A percentile compares a stretch with the other conserved stretches of the same genome.
These are phyloP conservation scores for Probaryconus sp. DNA, from an alignment of 1,140 invertebrate species.

Conservation along the genomic window DNA sequence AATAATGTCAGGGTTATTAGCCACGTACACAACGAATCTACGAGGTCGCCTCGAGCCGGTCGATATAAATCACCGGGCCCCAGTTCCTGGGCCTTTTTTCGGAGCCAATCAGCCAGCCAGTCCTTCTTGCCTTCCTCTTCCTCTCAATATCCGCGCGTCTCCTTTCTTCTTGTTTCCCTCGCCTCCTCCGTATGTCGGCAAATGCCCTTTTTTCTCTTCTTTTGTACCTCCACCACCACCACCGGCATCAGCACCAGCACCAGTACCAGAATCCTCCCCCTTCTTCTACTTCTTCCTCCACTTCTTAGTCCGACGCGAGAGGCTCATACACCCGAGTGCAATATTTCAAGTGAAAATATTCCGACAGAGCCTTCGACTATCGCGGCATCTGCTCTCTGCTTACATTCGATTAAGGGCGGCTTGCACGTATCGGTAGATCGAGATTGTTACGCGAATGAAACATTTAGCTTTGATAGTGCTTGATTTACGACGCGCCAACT, in stretches of 20 bases:
- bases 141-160: slow-evolving; percentile 45
- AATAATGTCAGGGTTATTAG: slow-evolving; percentile 72
- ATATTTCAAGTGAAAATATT: slow-evolving; percentile 70
- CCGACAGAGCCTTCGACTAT: slow-evolving; percentile 40
- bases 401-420: slow-evolving; percentile 58
- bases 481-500: slow-evolving; percentile 30
- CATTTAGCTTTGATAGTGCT: slow-evolving; percentile 39
- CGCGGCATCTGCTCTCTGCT: slow-evolving; percentile 44
- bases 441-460: slow-evolving; percentile 48
- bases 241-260: too few species aligned
- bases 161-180: slow-evolving; percentile 38
- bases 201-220: slow-evolving; percentile 49
- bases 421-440: slow-evolving; percentile 51
- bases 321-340: slow-evolving; percentile 61
- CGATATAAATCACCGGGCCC: slow-evolving; percentile 69
- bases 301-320: slow-evolving; percentile 54
- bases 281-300: slow-evolving; percentile 30
- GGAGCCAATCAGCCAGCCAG: slow-evolving; percentile 69
- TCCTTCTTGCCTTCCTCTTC: slow-evolving; percentile 53
- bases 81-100: slow-evolving; percentile 67
- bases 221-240: slow-evolving; percentile 14
- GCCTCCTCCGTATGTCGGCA: slow-evolving; percentile 39
- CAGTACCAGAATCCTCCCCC: too few species aligned
- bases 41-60: slow-evolving; percentile 64
- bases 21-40: slow-evolving; percentile 67